Base-by-base conservation (phyloP, 2,888 invertebrate genomes). In the Tenthredo amoena region DNA sequence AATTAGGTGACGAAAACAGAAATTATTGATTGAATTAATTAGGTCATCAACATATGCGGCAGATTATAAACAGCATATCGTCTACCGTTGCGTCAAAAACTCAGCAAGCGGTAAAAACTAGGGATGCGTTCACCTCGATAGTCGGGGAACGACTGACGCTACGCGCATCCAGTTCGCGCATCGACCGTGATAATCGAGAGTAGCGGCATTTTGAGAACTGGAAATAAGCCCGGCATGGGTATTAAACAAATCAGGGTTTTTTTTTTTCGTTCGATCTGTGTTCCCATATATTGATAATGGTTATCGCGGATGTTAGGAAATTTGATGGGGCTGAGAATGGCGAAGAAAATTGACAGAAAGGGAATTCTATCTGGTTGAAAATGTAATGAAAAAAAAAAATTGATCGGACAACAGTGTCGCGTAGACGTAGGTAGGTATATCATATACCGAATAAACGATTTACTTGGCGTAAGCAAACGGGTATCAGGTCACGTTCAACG, bases 401-500 rank as follows among this genome's bases (percentile, higher is more conserved):
- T 74, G 21, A 43, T 40, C 72, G 43, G 72, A 74, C 72, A 21
- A 43, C 31, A 43, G 21, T n/a, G 72, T 74, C 12, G 21, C 43
- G 72, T 21, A 5, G 43, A 40, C n/a, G 43, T 40, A 74, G 21
- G 21, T 50, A 55, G 50, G 31, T 43, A 74, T 31, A 34, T 34
- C 26, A 50, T 50, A 47, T 31, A 31, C 50, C 77, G 58, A 81
- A 81, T 81, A 81, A 81, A 81, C 81, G 58, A 81, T 81, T 81
- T 34, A 81, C 62, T 81, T 62, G 72, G n/a, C 72, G 26, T 40
- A 31, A 37, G 79, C 62, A 62, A 62, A 81, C 62, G 81, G 47
- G 62, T 81, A 81, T 81, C 62, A 81, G 81, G 81, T 81, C 81
- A 81, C 81, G 81, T 81, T 81, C 81, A 62, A 81, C 62, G 81